Percentiles rank a stretch among this genome's conserved stretches.
phyloP scores from a whole-genome alignment of 53 echinoderm and acorn worm genomes.

The Holothuria scabra region DNA sequence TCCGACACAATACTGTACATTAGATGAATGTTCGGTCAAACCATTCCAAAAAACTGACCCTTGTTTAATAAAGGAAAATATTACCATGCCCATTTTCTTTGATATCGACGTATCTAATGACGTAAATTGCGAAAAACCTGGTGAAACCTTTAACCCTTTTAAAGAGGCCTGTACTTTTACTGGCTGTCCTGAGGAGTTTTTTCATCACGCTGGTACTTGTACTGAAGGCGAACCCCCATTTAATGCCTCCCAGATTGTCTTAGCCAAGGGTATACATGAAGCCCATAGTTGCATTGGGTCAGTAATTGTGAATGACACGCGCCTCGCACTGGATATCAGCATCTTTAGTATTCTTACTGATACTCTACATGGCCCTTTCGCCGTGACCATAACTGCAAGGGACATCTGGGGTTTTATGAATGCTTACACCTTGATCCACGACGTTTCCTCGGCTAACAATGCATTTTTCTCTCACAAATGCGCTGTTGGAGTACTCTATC shows the following conservation, averaged over 20 bases:
- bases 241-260: neutral
- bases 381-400: neutral
- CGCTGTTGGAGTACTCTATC: neutral
- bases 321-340: neutral
- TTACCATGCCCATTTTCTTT: neutral
- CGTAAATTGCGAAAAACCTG: neutral
- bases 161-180: neutral
- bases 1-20: neutral
- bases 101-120: neutral
- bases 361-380: neutral
- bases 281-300: neutral
- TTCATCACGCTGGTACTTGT: neutral
- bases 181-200: neutral
- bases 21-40: neutral
- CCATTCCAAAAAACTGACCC: neutral
- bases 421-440: neutral
- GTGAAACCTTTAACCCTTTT: neutral
- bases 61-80: no score
- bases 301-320: neutral
- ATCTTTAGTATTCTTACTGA: neutral
- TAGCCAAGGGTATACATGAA: neutral
- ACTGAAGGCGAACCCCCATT: neutral
- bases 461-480: neutral
- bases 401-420: neutral
- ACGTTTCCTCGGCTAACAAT: neutral